Evolutionary conservation across 2,797 vertebrate species (phyloP), one percentile per base, ranked within the genome.

Genomic region (Mustela erminea): DNA sequence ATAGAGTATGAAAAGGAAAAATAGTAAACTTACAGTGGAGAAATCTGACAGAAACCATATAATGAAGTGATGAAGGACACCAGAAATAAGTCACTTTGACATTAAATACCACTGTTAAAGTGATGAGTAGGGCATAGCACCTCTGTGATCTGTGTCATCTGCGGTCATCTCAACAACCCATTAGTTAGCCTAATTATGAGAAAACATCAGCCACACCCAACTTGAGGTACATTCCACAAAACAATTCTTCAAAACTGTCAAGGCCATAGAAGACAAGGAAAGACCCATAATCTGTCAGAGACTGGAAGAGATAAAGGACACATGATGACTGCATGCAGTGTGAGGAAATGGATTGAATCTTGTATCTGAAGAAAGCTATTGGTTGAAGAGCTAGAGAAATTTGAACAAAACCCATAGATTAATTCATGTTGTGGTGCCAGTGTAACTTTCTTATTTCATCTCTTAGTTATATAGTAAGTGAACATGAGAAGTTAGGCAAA

Each of bases 111-210:
- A 11, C 75, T 38, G 17, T 20, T 8, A 29, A 0, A 3, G 10
- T 29, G 7, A 5, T 2, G 46, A 54, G 5, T 7, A 18, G 10
- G 4, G 7, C 32, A 25, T 6, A 20, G 20, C 29, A 2, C 0
- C 1, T 20, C 32, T 6, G 4, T 8, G 18, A 46, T 60, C 41
- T 14, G 32, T 21, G 13, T 27, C 2, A 35, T 29, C 56, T 15
- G 1, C 27, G 52, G 52, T 3, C 14, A 60, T 32, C 74, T 46
- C 20, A 86, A 3, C 54, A 52, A 43, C 11, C 41, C 56, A 25
- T 60, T 21, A 60, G 20, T n/a, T 77, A 27, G 62, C 25, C 27
- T 27, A 21, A 54, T 43, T 52, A 2, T 1, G 54, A 49, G 62
- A 93, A 70, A 72, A 62, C 0, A 25, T 29, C 18, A 29, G 29